phyloP scores from a whole-genome alignment of 2,113 vertebrate genomes.

The Strigops habroptila region DNA sequence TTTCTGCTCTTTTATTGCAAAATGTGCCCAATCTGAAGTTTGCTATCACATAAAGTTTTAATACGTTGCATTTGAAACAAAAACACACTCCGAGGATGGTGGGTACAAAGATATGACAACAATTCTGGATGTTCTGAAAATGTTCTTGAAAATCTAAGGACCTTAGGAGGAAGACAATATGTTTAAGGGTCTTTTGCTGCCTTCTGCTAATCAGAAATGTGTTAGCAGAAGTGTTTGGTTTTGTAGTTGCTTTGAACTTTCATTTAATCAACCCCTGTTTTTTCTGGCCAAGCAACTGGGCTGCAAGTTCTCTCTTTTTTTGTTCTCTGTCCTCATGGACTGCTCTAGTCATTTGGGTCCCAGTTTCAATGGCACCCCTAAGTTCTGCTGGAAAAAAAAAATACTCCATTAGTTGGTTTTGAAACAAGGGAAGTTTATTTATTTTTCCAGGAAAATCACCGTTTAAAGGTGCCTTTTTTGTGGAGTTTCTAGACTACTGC shows the following conservation, averaged over 20 bases:
- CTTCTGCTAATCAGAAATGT: not conserved
- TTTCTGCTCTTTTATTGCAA: slow-evolving; percentile 58
- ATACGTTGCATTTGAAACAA: fast-evolving
- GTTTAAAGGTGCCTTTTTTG: not conserved
- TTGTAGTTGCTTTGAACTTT: not conserved
- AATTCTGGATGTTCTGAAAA: not conserved
- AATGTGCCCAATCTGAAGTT: not conserved
- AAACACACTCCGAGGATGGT: not conserved
- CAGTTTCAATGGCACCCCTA: not conserved
- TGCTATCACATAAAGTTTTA: not conserved
- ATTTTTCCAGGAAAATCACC: not conserved
- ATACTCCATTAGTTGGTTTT: not conserved
- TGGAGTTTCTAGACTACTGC: not conserved
- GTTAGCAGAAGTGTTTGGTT: not conserved
- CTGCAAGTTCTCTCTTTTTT: not conserved
- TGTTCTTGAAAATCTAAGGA: not conserved
- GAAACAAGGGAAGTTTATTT: not conserved
- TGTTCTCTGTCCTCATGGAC: not conserved
- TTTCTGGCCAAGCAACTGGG: not conserved
- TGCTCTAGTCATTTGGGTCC: not conserved
- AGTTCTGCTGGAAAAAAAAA: not conserved
- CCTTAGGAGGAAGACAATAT: not conserved
- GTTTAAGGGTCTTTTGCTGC: not conserved
- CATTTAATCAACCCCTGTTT: not conserved
- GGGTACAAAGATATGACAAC: fast-evolving